These are phyloP conservation scores for Pogonognathellus flavescens DNA, from an alignment of 1,140 invertebrate genomes.

Conservation along the genomic window DNA sequence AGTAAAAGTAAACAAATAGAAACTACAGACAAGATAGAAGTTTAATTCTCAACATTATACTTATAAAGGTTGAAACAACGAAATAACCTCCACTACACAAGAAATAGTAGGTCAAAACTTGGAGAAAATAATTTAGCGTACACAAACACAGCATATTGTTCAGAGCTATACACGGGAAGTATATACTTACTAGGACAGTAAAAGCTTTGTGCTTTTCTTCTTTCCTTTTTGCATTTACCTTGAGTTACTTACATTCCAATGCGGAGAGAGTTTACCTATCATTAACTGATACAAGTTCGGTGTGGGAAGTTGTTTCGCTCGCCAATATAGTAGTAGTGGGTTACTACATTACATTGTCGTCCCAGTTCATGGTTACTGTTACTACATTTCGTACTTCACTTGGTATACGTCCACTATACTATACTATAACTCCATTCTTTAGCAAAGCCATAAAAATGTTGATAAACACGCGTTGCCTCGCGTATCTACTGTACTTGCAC, in stretches of 20 bases:
- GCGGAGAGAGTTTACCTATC: conserved; percentile 28
- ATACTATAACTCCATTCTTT: not conserved
- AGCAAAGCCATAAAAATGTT: conserved; percentile 18
- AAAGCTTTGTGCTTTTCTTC: not conserved
- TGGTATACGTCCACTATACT: too few species aligned
- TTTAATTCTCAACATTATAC: too few species aligned
- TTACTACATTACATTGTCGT: conserved; percentile 11
- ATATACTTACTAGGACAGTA: not conserved
- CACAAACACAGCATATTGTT: too few species aligned
- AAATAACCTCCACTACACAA: too few species aligned
- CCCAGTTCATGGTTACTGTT: conserved; percentile 27
- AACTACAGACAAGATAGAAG: too few species aligned
- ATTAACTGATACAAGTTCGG: conserved; percentile 32
- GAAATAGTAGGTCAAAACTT: too few species aligned
- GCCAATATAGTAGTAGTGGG: not conserved
- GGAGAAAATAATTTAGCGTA: too few species aligned
- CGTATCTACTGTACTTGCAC: not conserved
- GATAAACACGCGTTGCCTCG: conserved; percentile 30
- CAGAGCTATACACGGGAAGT: too few species aligned
- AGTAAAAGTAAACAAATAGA: too few species aligned
- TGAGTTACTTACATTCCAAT: conserved; percentile 45
- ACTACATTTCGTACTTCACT: too few species aligned
- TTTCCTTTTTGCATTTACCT: not conserved
- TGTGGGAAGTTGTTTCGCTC: too few species aligned
- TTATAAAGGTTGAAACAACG: too few species aligned